Evolutionary conservation across 2,113 vertebrate species (phyloP).

Genomic region (Myotis davidii): DNA sequence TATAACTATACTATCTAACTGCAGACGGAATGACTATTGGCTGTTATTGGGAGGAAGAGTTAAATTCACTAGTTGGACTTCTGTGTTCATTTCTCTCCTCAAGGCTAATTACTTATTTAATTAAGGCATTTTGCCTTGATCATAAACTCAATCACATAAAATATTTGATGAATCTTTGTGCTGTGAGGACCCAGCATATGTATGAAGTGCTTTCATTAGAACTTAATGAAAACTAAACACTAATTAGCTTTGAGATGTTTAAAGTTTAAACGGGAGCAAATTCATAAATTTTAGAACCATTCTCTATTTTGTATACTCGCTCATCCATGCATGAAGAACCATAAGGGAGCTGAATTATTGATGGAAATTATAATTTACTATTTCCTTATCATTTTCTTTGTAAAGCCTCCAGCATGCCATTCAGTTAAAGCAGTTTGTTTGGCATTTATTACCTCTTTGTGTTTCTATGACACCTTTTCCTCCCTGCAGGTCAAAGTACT

Average conservation of each 20-base stretch:
- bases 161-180: slow-evolving; percentile 50
- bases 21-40: background rate
- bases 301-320: slow-evolving; percentile 2
- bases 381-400: slow-evolving; percentile 42
- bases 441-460: slow-evolving; percentile 44
- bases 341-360: slow-evolving; percentile 4
- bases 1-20: background rate
- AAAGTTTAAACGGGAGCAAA: slow-evolving; percentile 23
- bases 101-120: slow-evolving; percentile 69
- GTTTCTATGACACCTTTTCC: background rate
- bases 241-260: slow-evolving; percentile 51
- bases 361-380: slow-evolving; percentile 24
- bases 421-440: slow-evolving; percentile 26
- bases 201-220: slow-evolving; percentile 54
- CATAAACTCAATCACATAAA: slow-evolving; percentile 57
- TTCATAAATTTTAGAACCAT: slow-evolving; percentile 22
- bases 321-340: background rate
- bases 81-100: slow-evolving; percentile 10
- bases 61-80: slow-evolving; percentile 37
- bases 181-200: background rate
- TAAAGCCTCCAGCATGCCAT: background rate
- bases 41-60: background rate
- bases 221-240: slow-evolving; percentile 36
- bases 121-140: slow-evolving; percentile 58
- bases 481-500: background rate